Evolutionary conservation across 2,888 invertebrate genomes (phyloP), one percentile per base, ranked within the genome.

Genomic region (Scaptomyza caliginosa): DNA sequence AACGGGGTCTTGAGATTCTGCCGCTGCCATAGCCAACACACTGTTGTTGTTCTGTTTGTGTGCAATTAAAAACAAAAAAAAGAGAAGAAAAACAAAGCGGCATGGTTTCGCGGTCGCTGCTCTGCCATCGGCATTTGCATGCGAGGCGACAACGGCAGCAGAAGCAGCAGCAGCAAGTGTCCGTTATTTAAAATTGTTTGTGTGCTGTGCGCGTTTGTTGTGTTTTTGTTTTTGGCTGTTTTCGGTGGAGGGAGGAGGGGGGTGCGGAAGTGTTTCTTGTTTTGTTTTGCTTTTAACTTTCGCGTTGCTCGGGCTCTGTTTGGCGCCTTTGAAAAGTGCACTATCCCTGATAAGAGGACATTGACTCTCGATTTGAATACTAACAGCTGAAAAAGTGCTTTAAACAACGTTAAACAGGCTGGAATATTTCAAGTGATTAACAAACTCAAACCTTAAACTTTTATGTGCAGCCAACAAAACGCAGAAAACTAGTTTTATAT

Each of bases 1-100:
- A 83, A 82, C 64, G 77, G 85, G 79, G 82, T 83, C 85, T 78
- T 84, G 82, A 83, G 86, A 78, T 77, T 74, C 77, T 56, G 78
- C 56, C 48, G 36, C 60, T 39, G 59, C 59, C 46, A 28, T 51
- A 42, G 70, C 55, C 45, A n/a, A n/a, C n/a, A n/a, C n/a, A n/a
- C n/a, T 52, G 46, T 19, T 51, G 5, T 26, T 56, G 36, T 21
- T 40, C 8, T 55, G 45, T 45, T 45, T 64, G 58, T 60, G 59
- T 60, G 68, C 72, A 67, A 73, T 79, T 79, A 69, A 69, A 75
- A 78, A 26, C 8, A 7, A 26, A 70, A 55, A 39, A 16, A 43
- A 26, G 5, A 34, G 13, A 16, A 11, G 4, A 11, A 28, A 0
- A 28, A 32, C 1, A 34, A 34, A 10, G 59, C 54, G 32, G 39